phyloP scores from a whole-genome alignment of 2,797 vertebrate species.

The Girardinus metallicus region DNA sequence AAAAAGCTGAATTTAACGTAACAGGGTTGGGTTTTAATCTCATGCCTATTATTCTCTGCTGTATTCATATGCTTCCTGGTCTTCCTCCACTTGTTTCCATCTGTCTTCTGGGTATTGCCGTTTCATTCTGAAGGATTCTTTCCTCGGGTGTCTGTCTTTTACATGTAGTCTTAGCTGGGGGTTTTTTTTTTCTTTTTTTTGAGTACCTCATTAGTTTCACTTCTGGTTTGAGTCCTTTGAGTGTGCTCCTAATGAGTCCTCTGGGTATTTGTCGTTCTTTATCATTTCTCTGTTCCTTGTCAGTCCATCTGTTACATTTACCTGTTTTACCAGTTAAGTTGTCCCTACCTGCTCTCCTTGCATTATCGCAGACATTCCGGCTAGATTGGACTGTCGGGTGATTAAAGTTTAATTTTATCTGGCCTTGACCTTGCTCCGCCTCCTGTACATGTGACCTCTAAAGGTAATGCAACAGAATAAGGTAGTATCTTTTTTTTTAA shows the following conservation, averaged over 20 bases:
- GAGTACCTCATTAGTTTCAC: conserved; percentile 13
- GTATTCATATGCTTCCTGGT: not conserved
- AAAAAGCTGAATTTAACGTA: not conserved
- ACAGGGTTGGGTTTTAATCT: not conserved
- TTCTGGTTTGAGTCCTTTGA: conserved; percentile 11
- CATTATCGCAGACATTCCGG: conserved; percentile 3
- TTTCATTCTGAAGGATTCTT: not conserved
- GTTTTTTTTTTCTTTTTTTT: not conserved
- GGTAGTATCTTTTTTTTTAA: no score
- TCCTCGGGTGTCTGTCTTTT: not conserved
- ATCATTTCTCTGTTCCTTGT: conserved; percentile 1
- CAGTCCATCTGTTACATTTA: conserved; percentile 9
- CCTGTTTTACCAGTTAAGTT: not conserved
- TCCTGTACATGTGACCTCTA: not conserved
- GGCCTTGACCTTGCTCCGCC: not conserved
- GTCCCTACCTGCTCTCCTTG: not conserved
- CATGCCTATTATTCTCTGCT: not conserved
- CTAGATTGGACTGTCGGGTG: not conserved
- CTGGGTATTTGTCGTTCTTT: conserved; percentile 9
- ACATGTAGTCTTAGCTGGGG: not conserved
- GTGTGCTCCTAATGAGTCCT: conserved; percentile 20
- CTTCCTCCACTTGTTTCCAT: not conserved
- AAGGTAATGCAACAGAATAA: not conserved
- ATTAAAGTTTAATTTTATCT: conserved; percentile 5
- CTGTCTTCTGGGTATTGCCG: not conserved